Percentiles rank a stretch among this genome's conserved stretches.
These are phyloP conservation scores for Crenichthys baileyi DNA, from an alignment of 2,797 vertebrate species.

Conservation along the genomic window DNA sequence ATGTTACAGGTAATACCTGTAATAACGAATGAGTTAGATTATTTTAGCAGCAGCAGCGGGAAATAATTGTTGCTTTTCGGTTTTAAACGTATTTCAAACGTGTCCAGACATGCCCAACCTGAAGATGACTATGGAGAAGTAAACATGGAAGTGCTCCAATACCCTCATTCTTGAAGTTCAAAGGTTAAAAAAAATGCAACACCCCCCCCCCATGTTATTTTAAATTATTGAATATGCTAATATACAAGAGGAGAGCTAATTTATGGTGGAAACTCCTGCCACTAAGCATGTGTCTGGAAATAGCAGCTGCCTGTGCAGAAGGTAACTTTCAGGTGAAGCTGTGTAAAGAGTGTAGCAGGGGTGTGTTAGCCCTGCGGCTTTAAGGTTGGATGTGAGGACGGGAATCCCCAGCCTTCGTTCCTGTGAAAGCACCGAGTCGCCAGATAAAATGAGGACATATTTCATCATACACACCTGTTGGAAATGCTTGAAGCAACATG, in stretches of 20 bases:
- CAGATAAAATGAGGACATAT: slow-evolving; percentile 30
- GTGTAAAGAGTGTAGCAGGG: slow-evolving; percentile 1
- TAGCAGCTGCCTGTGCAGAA: neutral
- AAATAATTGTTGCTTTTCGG: neutral
- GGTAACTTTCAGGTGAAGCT: neutral
- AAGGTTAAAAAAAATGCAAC: neutral
- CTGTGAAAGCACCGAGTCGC: slow-evolving; percentile 17
- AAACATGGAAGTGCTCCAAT: slow-evolving; percentile 13
- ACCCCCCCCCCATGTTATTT: neutral
- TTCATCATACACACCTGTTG: slow-evolving; percentile 43
- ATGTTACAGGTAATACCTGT: too few relatives aligned
- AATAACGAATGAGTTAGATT: too few relatives aligned
- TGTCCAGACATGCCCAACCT: slow-evolving; percentile 55
- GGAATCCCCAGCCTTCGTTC: slow-evolving; percentile 51
- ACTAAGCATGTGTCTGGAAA: neutral
- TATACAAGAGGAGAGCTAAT: neutral
- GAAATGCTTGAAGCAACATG: slow-evolving; percentile 15
- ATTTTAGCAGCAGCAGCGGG: too few relatives aligned
- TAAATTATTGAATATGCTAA: neutral
- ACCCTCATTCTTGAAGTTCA: neutral
- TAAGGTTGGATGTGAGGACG: slow-evolving; percentile 29
- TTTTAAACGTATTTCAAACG: slow-evolving; percentile 25
- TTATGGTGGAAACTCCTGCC: neutral
- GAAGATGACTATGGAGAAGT: slow-evolving; percentile 22
- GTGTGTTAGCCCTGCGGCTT: neutral